Percentiles rank a stretch among this genome's conserved stretches.
These are phyloP conservation scores for Oxycera nigricornis DNA, from an alignment of 2,888 invertebrate genomes.

Conservation along the genomic window DNA sequence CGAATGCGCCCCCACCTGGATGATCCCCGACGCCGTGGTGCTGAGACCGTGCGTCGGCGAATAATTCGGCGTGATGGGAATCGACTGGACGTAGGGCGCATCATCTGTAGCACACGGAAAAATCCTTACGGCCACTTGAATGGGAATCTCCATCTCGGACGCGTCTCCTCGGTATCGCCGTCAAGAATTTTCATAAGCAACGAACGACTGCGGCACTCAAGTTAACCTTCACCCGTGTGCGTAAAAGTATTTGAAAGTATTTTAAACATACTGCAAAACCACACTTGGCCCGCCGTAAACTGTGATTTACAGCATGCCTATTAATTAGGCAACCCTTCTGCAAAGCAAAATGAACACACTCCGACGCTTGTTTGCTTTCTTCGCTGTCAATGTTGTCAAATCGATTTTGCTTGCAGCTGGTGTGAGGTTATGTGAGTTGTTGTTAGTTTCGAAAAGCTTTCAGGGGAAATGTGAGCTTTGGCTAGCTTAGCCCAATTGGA, in stretches of 20 bases:
- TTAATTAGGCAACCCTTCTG: too few relatives aligned
- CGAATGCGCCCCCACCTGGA: conserved; percentile 58
- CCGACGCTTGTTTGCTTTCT: too few relatives aligned
- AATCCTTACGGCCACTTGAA: conserved; percentile 75
- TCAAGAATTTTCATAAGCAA: too few relatives aligned
- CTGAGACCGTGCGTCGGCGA: conserved; percentile 63
- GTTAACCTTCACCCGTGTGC: too few relatives aligned
- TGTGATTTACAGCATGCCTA: too few relatives aligned
- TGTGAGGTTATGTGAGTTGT: conserved; percentile 6
- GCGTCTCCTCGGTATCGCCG: too few relatives aligned
- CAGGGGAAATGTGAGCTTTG: not conserved
- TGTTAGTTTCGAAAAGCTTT: not conserved
- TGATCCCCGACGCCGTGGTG: conserved; percentile 57
- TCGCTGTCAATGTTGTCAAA: conserved; percentile 5
- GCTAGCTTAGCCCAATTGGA: not conserved
- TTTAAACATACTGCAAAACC: too few relatives aligned
- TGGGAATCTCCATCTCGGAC: conserved; percentile 79
- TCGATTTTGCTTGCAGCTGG: conserved; percentile 1
- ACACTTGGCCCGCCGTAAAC: too few relatives aligned
- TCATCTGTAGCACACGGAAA: conserved; percentile 67
- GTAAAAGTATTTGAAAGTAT: too few relatives aligned
- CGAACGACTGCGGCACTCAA: too few relatives aligned
- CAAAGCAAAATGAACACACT: too few relatives aligned
- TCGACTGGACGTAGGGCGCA: conserved; percentile 55
- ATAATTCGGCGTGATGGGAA: conserved; percentile 62